A percentile compares a stretch with the other conserved stretches of the same genome.
Conservation (phyloP, 2,797 vertebrate species). For the Prunella strophiata region DNA sequence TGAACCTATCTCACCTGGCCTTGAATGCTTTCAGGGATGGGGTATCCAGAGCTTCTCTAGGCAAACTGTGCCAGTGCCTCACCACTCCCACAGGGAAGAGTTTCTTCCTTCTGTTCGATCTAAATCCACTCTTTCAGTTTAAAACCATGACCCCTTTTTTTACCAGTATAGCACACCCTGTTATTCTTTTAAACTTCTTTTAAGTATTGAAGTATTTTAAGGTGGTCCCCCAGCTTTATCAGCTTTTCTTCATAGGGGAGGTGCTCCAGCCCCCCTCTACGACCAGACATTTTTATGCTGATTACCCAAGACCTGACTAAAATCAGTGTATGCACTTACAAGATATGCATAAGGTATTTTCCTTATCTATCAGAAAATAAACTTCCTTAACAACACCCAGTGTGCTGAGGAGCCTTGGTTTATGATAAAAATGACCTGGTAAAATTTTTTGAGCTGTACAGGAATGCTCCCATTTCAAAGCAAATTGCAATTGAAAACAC, state of each 20-base stretch:
- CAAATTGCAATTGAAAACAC: background rate
- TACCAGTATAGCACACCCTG: background rate
- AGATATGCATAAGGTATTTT: background rate
- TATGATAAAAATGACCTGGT: background rate
- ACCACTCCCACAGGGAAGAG: no score
- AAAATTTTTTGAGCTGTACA: background rate
- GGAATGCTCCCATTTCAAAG: background rate
- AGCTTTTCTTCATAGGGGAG: background rate
- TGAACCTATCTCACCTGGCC: background rate
- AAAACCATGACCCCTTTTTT: rapidly evolving
- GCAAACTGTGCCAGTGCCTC: background rate
- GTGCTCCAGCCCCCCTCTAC: background rate
- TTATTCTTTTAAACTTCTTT: background rate
- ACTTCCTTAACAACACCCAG: background rate
- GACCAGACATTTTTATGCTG: background rate
- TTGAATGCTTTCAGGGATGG: background rate
- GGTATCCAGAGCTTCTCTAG: no score
- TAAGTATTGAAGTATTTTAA: no score
- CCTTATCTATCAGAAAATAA: background rate
- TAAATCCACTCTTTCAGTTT: background rate
- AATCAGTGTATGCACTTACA: background rate
- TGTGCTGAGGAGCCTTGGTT: background rate
- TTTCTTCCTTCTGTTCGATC: background rate
- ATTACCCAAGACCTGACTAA: background rate
- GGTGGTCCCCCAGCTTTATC: background rate